Conservation (phyloP, 2,113 vertebrate species). For the Scortum barcoo region DNA sequence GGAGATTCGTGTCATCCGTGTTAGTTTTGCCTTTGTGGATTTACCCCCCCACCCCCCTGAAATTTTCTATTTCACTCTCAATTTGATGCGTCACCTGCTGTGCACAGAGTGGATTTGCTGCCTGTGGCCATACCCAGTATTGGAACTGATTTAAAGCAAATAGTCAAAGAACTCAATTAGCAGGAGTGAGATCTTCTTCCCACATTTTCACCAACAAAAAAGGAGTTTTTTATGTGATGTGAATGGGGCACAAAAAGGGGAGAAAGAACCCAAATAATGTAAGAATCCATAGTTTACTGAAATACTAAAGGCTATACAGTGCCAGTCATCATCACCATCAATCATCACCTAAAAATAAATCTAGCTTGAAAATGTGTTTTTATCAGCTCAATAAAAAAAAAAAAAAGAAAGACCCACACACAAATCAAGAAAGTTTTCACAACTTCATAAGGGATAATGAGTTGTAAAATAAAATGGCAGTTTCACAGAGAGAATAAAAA, state of each 20-base stretch:
- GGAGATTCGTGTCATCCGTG: background rate
- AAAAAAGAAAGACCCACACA: background rate
- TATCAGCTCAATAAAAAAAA: background rate
- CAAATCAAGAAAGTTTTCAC: background rate
- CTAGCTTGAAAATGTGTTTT: background rate
- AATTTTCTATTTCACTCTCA: background rate
- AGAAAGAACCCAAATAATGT: background rate
- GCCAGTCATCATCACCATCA: too few relatives aligned
- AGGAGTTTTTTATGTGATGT: background rate
- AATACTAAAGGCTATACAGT: background rate
- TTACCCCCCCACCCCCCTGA: background rate
- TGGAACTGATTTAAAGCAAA: conserved; percentile 11
- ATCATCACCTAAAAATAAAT: background rate
- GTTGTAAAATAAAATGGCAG: background rate
- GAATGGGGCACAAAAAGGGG: background rate
- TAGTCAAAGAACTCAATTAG: conserved; percentile 33
- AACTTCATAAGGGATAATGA: background rate
- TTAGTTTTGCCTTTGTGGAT: background rate
- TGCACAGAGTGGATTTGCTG: conserved; percentile 3
- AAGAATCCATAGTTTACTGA: background rate
- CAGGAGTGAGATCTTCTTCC: background rate
- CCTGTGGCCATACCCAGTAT: conserved; percentile 6
- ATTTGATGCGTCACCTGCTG: background rate
- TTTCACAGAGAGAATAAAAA: background rate
- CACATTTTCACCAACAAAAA: background rate